Base-by-base conservation (phyloP, 2,113 vertebrate species). In the Falco punctatus region DNA sequence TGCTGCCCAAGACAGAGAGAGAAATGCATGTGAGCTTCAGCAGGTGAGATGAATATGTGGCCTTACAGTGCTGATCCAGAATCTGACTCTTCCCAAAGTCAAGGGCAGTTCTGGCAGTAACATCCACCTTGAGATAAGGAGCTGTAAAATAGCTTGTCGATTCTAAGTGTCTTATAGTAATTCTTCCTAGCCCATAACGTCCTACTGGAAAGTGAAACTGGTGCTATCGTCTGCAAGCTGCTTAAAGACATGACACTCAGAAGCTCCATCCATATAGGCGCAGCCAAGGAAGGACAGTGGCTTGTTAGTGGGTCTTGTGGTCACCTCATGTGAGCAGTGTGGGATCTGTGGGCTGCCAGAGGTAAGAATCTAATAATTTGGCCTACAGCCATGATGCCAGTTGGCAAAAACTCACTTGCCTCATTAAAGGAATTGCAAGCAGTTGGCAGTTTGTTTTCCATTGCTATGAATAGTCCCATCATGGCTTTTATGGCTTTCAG, bases 21-120 rank as follows among this genome's bases (percentile, higher is more conserved):
- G 28, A 84, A 78, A 62, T 27, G 27, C 17, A 24, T 0, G 0
- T 30, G 46, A 66, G 21, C 42, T 83, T 5, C 0, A 51, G 64
- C 10, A 26, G 42, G 24, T 61, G 27, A 67, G 46, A 62, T 51
- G 44, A 33, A 15, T n/a, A 26, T 14, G 30, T 71, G 69, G 74
- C 35, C 24, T 58, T 30, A 42, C 1, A 51, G 54, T 40, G 46
- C 35, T 73, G 40, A 86, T 46, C 18, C 22, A 46, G 77, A 38
- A 78, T 51, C 5, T 92, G 79, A 32, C 24, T 74, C 42, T 59
- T 61, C 24, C 27, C 10, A 51, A 86, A 64, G 18, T 48, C 44
- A 40, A 55, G 32, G 28, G 22, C 57, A 59, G 18, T 32, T 90
- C 66, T 42, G n/a, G 30, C 55, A 58, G 28, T 30, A 81, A 35